phyloP scores from a whole-genome alignment of 2,888 invertebrate genomes.

The Dryobota labecula region DNA sequence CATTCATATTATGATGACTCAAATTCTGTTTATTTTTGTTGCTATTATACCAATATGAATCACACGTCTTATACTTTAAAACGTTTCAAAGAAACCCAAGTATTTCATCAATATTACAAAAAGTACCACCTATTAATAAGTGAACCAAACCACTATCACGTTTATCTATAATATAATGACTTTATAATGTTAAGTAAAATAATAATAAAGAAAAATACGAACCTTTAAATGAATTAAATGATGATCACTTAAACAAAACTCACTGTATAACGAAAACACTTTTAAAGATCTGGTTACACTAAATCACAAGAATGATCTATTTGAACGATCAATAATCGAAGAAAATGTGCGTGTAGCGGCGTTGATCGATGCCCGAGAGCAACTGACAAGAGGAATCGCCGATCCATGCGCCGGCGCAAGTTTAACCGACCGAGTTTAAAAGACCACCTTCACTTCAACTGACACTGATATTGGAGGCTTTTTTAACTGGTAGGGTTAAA shows the following conservation, averaged over 20 bases:
- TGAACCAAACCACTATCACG: slow-evolving; percentile 84
- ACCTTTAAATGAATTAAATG: slow-evolving; percentile 64
- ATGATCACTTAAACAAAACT: slow-evolving; percentile 63
- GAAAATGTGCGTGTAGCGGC: slow-evolving; percentile 69
- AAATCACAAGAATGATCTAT: slow-evolving; percentile 77
- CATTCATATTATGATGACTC: slow-evolving; percentile 72
- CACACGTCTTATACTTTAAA: slow-evolving; percentile 27
- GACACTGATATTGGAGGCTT: slow-evolving; percentile 1
- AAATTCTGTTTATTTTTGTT: slow-evolving; percentile 70
- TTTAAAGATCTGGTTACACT: slow-evolving; percentile 60
- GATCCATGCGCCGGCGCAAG: slow-evolving; percentile 84
- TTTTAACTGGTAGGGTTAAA: slow-evolving; percentile 64
- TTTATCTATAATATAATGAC: slow-evolving; percentile 78
- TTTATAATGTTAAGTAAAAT: slow-evolving; percentile 72
- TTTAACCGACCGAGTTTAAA: slow-evolving; percentile 75
- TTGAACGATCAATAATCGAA: slow-evolving; percentile 78
- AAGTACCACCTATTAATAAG: slow-evolving; percentile 45
- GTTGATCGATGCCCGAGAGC: slow-evolving; percentile 85
- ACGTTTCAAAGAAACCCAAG: slow-evolving; percentile 11
- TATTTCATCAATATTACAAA: slow-evolving; percentile 27
- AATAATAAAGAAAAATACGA: slow-evolving; percentile 69
- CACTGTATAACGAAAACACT: slow-evolving; percentile 63
- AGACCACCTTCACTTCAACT: slow-evolving; percentile 38
- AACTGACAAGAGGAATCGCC: slow-evolving; percentile 85
- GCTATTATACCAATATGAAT: slow-evolving; percentile 50